These are phyloP conservation scores for Ladona fulva DNA, from an alignment of 1,140 invertebrate species.

Conservation along the genomic window DNA sequence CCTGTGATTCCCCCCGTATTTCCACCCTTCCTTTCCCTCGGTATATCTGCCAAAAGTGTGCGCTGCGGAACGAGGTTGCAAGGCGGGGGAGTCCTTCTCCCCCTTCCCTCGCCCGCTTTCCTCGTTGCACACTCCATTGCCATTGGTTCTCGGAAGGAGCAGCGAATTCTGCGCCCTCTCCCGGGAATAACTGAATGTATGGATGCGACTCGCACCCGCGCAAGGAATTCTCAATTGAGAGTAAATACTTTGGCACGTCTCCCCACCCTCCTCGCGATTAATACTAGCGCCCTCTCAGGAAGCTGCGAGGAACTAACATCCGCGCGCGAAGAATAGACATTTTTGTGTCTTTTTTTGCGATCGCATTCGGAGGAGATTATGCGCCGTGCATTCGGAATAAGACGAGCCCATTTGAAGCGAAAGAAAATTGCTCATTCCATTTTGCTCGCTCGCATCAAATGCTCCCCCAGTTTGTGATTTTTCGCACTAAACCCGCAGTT, in stretches of 20 bases:
- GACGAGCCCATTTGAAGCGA: background rate
- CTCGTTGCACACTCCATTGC: background rate
- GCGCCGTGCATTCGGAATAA: background rate
- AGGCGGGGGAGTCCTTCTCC: too few species aligned
- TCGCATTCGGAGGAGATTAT: background rate
- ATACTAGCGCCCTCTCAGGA: background rate
- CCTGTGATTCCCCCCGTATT: conserved; percentile 1
- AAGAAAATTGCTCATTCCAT: too few species aligned
- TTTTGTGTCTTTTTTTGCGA: background rate
- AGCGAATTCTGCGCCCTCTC: background rate
- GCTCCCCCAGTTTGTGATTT: too few species aligned
- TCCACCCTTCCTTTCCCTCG: background rate
- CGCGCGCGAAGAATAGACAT: background rate
- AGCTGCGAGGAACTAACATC: background rate
- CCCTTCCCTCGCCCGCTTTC: background rate
- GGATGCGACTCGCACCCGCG: background rate
- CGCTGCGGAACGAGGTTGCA: background rate
- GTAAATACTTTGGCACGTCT: conserved; percentile 9
- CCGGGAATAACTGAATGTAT: background rate
- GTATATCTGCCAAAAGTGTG: background rate
- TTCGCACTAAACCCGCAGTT: too few species aligned
- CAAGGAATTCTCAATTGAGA: background rate
- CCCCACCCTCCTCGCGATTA: background rate
- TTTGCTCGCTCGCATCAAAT: too few species aligned
- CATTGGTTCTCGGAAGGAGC: background rate